A percentile compares a stretch with the other conserved stretches of the same genome.
Conservation (phyloP, 2,888 invertebrate species). For the Osmoderma eremita region DNA sequence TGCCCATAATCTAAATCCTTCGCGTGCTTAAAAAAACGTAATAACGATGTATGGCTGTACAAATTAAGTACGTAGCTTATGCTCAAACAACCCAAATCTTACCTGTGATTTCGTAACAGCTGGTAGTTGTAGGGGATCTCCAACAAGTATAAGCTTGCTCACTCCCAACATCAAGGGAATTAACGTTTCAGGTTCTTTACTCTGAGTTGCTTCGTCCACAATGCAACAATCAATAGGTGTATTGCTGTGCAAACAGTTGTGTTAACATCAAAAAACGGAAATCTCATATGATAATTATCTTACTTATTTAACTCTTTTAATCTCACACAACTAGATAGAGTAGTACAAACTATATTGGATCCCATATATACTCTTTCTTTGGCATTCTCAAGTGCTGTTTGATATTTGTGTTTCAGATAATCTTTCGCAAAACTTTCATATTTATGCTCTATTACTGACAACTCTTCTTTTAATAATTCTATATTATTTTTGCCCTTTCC, state of each 20-base stretch:
- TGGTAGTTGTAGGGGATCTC: constrained; percentile 87
- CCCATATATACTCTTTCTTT: constrained; percentile 62
- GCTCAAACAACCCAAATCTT: background rate
- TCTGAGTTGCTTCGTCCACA: constrained; percentile 89
- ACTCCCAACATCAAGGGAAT: constrained; percentile 82
- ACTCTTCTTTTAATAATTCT: background rate
- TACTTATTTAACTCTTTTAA: constrained; percentile 29
- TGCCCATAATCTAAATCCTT: constrained; percentile 75
- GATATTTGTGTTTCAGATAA: constrained; percentile 42
- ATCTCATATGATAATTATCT: background rate
- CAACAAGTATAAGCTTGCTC: constrained; percentile 81
- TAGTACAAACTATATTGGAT: constrained; percentile 78
- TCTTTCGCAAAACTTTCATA: constrained; percentile 39
- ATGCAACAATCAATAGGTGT: constrained; percentile 72
- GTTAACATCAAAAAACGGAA: background rate
- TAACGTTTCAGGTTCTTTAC: constrained; percentile 83
- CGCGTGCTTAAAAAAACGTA: constrained; percentile 69
- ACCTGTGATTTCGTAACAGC: constrained; percentile 82
- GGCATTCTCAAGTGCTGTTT: constrained; percentile 49
- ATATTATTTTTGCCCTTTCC: background rate
- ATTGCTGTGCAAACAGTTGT: background rate
- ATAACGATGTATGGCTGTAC: constrained; percentile 3
- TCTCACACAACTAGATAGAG: constrained; percentile 69
- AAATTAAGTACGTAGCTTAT: constrained; percentile 6
- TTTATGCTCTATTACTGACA: constrained; percentile 11